Evolutionary conservation across 2,888 invertebrate genomes (phyloP).

Genomic region (Hecatera dysodea): DNA sequence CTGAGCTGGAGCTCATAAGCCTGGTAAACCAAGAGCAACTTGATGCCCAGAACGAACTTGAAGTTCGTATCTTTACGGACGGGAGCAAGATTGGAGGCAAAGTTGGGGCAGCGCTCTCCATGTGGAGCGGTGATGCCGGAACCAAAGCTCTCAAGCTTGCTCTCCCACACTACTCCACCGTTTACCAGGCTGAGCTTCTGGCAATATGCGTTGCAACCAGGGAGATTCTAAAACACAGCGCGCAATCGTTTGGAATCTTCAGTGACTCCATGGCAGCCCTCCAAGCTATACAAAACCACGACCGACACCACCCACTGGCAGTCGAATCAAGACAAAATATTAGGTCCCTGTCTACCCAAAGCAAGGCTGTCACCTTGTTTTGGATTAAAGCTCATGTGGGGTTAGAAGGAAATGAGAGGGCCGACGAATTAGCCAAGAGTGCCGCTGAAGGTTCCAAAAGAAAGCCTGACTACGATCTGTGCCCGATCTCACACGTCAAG

Average conservation of each 20-base stretch:
- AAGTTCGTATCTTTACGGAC: no score
- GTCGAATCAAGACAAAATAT: not conserved
- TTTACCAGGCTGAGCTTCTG: not conserved
- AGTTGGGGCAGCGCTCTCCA: no score
- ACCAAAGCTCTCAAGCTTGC: not conserved
- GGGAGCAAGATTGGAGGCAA: no score
- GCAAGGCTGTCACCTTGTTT: not conserved
- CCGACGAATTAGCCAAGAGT: not conserved
- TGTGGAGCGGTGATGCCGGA: no score
- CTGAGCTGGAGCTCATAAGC: no score
- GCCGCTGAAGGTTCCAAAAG: not conserved
- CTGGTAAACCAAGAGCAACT: no score
- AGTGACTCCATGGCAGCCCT: not conserved
- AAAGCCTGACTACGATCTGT: not conserved
- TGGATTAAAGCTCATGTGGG: not conserved
- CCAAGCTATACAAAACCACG: not conserved
- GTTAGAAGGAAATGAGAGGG: not conserved
- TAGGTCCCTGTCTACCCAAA: not conserved
- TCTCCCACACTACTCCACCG: not conserved
- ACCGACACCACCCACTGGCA: not conserved
- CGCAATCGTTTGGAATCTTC: not conserved
- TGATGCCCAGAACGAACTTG: no score
- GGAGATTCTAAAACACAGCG: no score
- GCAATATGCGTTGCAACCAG: not conserved
- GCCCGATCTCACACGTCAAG: not conserved